Evolutionary conservation across 2,888 invertebrate species (phyloP).

Genomic region (Euplagia quadripunctaria): DNA sequence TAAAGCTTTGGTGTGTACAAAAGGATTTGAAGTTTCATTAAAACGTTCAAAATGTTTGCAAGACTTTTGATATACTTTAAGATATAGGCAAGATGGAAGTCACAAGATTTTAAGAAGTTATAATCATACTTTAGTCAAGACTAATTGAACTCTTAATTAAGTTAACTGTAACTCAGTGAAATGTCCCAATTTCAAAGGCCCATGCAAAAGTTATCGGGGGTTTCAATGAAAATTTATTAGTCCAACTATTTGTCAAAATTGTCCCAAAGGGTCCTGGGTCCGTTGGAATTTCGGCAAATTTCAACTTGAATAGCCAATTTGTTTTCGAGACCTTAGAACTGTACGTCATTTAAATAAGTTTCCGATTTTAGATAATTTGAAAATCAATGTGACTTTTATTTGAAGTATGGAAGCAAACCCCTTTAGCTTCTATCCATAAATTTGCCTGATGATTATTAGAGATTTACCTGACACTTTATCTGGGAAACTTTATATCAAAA

Average conservation of each 20-base stretch:
- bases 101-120: conserved; percentile 75
- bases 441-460: background rate
- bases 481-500: too few species aligned
- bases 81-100: conserved; percentile 64
- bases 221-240: conserved; percentile 86
- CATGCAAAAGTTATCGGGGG: conserved; percentile 79
- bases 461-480: background rate
- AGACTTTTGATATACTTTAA: conserved; percentile 53
- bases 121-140: conserved; percentile 79
- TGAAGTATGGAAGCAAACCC: background rate
- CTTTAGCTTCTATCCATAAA: background rate
- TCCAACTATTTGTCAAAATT: conserved; percentile 85
- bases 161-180: conserved; percentile 78
- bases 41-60: conserved; percentile 54
- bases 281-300: conserved; percentile 77
- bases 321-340: conserved; percentile 64
- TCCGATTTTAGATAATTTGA: conserved; percentile 55
- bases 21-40: conserved; percentile 54
- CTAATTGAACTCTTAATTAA: conserved; percentile 84
- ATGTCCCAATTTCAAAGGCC: conserved; percentile 78
- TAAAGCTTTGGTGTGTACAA: conserved; percentile 40
- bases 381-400: conserved; percentile 21
- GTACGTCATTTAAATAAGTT: conserved; percentile 58
- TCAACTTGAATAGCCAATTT: conserved; percentile 78
- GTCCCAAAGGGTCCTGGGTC: conserved; percentile 71